phyloP scores from a whole-genome alignment of 2,888 invertebrate species.

The Lepidocyrtoides sp. region DNA sequence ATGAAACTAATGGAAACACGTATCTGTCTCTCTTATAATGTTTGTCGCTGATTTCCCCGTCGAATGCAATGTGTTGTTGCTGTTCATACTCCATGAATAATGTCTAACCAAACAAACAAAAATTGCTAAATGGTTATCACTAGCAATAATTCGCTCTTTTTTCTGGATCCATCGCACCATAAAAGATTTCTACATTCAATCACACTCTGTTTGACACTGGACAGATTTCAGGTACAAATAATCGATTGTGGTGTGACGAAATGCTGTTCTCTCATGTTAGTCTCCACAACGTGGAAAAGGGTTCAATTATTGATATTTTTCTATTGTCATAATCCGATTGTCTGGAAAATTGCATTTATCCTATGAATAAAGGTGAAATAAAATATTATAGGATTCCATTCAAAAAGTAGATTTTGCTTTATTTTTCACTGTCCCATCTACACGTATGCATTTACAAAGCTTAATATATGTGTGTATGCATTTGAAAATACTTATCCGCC shows the following conservation, averaged over 20 bases:
- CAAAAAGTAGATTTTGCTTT: slow-evolving; percentile 14
- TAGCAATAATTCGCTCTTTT: neutral
- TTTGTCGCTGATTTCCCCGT: neutral
- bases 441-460: neutral
- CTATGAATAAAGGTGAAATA: neutral
- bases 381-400: slow-evolving; percentile 18
- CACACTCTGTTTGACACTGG: neutral
- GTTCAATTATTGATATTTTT: no score
- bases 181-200: neutral
- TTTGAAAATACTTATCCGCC: neutral
- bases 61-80: no score
- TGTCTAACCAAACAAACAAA: neutral
- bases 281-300: neutral
- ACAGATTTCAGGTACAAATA: neutral
- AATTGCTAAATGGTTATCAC: neutral
- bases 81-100: neutral
- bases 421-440: neutral
- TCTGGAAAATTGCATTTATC: neutral
- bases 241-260: neutral
- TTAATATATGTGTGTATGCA: neutral
- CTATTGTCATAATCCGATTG: slow-evolving; percentile 30
- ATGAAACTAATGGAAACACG: no score
- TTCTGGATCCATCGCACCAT: neutral
- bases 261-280: neutral
- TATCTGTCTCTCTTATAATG: no score